Conservation (phyloP, 2,888 invertebrate species). For the Crematogaster levior region DNA sequence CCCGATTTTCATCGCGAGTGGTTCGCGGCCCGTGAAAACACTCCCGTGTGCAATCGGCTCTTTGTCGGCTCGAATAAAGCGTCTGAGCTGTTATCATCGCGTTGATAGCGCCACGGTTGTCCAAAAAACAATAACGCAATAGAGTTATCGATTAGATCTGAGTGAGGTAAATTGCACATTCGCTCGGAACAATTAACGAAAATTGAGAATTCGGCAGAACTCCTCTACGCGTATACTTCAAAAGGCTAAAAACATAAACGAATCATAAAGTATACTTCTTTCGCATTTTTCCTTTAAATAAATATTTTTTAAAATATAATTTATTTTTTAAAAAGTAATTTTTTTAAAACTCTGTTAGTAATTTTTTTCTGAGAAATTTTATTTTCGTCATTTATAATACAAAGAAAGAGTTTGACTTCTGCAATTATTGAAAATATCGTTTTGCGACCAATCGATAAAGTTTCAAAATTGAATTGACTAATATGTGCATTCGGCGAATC, state of each 20-base stretch:
- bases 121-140: slow-evolving; percentile 37
- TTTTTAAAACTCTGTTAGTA: too few species aligned
- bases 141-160: slow-evolving; percentile 7
- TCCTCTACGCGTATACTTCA: neutral
- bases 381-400: neutral
- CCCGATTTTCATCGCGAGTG: slow-evolving; percentile 47
- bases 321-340: too few species aligned
- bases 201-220: neutral
- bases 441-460: neutral
- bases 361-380: neutral
- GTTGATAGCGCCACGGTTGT: slow-evolving; percentile 23
- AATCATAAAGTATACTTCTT: neutral
- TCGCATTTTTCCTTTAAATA: neutral
- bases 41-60: slow-evolving; percentile 25
- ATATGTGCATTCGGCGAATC: neutral
- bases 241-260: neutral
- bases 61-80: slow-evolving; percentile 46
- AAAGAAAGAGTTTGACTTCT: neutral
- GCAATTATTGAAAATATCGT: neutral
- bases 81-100: slow-evolving; percentile 30
- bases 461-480: slow-evolving; percentile 2
- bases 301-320: too few species aligned
- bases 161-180: slow-evolving; percentile 1
- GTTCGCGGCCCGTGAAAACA: slow-evolving; percentile 32
- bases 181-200: neutral